Evolutionary conservation across 2,113 vertebrate genomes (phyloP), one percentile per base, ranked within the genome.

Genomic region (Anthoscopus minutus): DNA sequence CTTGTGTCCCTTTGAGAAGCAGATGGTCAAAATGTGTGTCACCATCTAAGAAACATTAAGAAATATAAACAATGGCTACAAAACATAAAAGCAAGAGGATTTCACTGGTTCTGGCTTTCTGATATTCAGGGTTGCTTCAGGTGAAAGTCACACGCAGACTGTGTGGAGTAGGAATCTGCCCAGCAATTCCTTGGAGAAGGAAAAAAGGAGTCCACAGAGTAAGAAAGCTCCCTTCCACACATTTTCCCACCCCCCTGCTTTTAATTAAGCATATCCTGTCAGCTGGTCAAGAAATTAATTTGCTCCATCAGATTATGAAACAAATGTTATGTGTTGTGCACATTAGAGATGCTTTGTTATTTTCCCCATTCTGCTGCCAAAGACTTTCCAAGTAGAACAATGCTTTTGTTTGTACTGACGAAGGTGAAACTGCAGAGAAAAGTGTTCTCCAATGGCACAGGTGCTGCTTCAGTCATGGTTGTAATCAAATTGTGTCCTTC

Each of bases 291-390:
- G 93, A 92, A 95, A 91, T 96, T 97, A 96, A 91, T 96, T 94
- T 79, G 64, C 74, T 96, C 13, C 82, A 91, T 96, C 93, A 97
- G 78, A 88, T 93, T 94, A 73, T 71, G 86, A 84, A 88, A 88
- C 71, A 65, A 89, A 87, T 69, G 86, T 88, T 95, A 60, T 92
- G 78, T 91, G 93, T 79, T 88, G 1, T 54, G 61, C 57, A 31
- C 93, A 19, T 95, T 82, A 88, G 72, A 92, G 89, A 89, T 95
- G 61, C 27, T 87, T 89, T 69, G 82, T 94, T 92, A 88, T 97
- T 97, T 97, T 97, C 89, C 96, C 81, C 92, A 74, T 72, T 86
- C 70, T 81, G 78, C 86, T 97, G 97, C 97, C 96, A 97, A 95
- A 92, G 94, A 51, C 78, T 95, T 93, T 61, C 83, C 78, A 82